phyloP scores from a whole-genome alignment of 2,888 invertebrate genomes.

The Ormyrus rosae region DNA sequence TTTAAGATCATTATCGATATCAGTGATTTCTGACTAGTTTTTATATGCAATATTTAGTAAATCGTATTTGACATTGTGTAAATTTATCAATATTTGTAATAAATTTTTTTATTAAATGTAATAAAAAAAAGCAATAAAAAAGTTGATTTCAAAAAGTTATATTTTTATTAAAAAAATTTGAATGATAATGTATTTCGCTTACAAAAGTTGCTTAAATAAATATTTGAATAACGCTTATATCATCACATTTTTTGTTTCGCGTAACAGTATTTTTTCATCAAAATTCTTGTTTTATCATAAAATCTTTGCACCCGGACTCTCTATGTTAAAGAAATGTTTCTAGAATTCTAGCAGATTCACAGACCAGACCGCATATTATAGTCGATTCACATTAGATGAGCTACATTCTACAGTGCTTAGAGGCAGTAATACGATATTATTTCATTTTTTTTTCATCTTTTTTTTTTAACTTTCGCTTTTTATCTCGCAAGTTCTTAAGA shows the following conservation, averaged over 20 bases:
- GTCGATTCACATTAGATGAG: conserved; percentile 63
- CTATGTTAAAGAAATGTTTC: conserved; percentile 14
- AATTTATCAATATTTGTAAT: no score
- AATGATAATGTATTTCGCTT: not conserved
- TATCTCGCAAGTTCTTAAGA: conserved; percentile 48
- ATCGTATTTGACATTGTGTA: no score
- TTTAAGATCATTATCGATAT: no score
- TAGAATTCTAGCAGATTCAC: conserved; percentile 41
- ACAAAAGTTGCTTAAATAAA: not conserved
- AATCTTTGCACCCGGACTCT: conserved; percentile 13
- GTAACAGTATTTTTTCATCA: not conserved
- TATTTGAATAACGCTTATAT: not conserved
- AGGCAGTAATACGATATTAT: conserved; percentile 70
- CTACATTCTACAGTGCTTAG: conserved; percentile 66
- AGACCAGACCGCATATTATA: conserved; percentile 50
- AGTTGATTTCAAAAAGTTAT: not conserved
- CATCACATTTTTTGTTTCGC: not conserved
- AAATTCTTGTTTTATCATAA: no score
- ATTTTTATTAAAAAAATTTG: not conserved
- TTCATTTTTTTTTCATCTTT: conserved; percentile 51
- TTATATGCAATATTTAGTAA: no score
- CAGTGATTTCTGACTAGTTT: no score
- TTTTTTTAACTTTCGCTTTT: conserved; percentile 46
- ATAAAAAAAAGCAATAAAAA: no score
- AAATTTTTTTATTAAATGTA: no score